Base-by-base conservation (phyloP, 2,797 vertebrate genomes). In the Huso huso region DNA sequence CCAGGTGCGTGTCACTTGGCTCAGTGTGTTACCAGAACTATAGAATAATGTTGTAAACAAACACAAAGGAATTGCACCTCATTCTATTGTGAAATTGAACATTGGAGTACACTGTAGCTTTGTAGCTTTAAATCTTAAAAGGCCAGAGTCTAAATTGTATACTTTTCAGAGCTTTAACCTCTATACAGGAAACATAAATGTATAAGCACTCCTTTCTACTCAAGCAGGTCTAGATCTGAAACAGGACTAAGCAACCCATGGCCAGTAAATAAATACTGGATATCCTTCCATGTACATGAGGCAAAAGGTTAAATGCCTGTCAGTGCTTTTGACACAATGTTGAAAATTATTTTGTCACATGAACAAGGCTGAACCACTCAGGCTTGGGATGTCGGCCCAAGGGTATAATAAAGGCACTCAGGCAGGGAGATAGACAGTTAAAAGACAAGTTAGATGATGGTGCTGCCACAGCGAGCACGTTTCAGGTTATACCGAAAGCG, bases 271-370 rank as follows among this genome's bases (percentile, higher is more conserved):
- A 70, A 64, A 70, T 11, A 23, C 13, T 60, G 58, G 8, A 61
- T 9, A 65, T 65, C 61, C 71, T 66, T 67, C 49, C 50, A 58
- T 68, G 63, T 68, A 52, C 72, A 72, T 67, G 70, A 74, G 70
- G 73, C 73, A 55, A 72, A 69, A 77, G 78, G 81, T 82, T 81
- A 84, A 84, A 77, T 76, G 72, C 72, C 69, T 83, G 81, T 77
- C 77, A 80, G 66, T 74, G 66, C 65, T 61, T 70, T 71, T 82
- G 71, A 83, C 70, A 80, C 63, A 71, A 68, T 70, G 71, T 61
- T 52, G 66, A 68, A 10, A 77, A 70, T 71, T 72, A 67, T 73
- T 81, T 70, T 75, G 81, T 79, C 79, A 81, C 67, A 69, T 63
- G 72, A 72, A 71, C 76, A 81, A 75, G 78, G 76, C 69, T 73